phyloP scores from a whole-genome alignment of 2,888 invertebrate genomes.

The Drosophila picticornis region DNA sequence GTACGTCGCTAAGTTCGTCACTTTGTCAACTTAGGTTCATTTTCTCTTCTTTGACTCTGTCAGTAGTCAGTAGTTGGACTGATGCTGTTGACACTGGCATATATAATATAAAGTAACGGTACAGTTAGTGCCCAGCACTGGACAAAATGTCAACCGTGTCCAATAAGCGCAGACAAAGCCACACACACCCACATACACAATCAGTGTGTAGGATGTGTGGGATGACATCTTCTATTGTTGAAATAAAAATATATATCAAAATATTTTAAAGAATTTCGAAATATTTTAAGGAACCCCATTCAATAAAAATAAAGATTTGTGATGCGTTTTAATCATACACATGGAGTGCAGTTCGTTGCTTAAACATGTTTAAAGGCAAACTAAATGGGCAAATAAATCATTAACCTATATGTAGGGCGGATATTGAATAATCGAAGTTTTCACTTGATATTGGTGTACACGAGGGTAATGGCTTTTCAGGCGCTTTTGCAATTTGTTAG shows the following conservation, averaged over 20 bases:
- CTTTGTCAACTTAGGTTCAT: conserved; percentile 61
- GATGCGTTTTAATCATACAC: background rate
- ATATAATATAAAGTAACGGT: conserved; percentile 73
- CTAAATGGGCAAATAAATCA: background rate
- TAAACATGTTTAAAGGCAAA: conserved; percentile 9
- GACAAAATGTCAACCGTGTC: conserved; percentile 74
- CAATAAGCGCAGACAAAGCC: conserved; percentile 66
- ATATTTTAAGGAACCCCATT: conserved; percentile 20
- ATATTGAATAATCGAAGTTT: conserved; percentile 11
- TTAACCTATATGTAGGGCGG: background rate
- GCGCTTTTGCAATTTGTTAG: conserved; percentile 33
- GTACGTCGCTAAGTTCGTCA: conserved; percentile 60
- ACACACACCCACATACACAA: conserved; percentile 17
- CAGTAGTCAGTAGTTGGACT: conserved; percentile 33
- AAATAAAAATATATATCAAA: conserved; percentile 31
- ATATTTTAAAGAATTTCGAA: conserved; percentile 23
- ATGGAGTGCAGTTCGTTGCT: background rate
- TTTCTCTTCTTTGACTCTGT: conserved; percentile 20
- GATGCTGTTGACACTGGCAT: conserved; percentile 80
- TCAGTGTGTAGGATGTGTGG: background rate
- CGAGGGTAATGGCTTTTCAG: conserved; percentile 18
- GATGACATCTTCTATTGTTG: conserved; percentile 5
- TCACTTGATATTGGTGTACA: conserved; percentile 4
- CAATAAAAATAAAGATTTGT: background rate
- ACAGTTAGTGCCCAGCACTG: conserved; percentile 72